Evolutionary conservation across 2,113 vertebrate species (phyloP), one percentile per base, ranked within the genome.

Genomic region (Catharus bicknelli): DNA sequence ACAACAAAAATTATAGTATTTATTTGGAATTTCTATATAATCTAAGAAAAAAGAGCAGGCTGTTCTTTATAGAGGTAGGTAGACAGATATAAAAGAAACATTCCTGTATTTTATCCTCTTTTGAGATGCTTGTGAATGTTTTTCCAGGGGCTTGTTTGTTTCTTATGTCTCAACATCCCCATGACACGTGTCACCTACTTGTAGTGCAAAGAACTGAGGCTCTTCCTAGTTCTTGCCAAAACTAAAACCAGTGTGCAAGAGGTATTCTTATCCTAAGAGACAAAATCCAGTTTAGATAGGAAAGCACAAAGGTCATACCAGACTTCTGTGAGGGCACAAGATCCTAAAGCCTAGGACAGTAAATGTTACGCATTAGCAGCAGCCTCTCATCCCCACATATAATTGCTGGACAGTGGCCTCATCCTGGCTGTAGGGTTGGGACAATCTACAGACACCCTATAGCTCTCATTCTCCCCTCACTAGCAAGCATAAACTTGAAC

Each of bases 381-480:
- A 68, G n/a, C 30, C 61, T 43, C 27, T 48, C 55, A 57, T 36
- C 13, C 38, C 50, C 55, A 59, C 2, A 12, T 40, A 17, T 4
- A 58, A 74, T 6, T 19, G 12, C 32, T 73, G 45, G 23, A 66
- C 29, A 62, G 23, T 34, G 25, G 29, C 18, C 14, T 59, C 30
- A 75, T 50, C 32, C 26, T n/a, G 10, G 29, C n/a, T 34, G 36
- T 23, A 47, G 26, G 26, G 5, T 4, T 63, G 53, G 32, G 29
- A 86, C 0, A 2, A 47, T 32, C 36, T 61, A 12, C 0, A 2
- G 19, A 16, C 1, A 6, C 13, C 8, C 36, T n/a, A 15, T 1
- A 66, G 19, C 25, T 16, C 30, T 72, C 40, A 36, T 30, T 38
- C 7, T 51, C 5, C 18, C 16, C 23, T 18, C 4, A n/a, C 67